Percentiles rank a stretch among this genome's conserved stretches.
Evolutionary conservation across 2,797 vertebrate species (phyloP).

Genomic region (Tapera naevia): DNA sequence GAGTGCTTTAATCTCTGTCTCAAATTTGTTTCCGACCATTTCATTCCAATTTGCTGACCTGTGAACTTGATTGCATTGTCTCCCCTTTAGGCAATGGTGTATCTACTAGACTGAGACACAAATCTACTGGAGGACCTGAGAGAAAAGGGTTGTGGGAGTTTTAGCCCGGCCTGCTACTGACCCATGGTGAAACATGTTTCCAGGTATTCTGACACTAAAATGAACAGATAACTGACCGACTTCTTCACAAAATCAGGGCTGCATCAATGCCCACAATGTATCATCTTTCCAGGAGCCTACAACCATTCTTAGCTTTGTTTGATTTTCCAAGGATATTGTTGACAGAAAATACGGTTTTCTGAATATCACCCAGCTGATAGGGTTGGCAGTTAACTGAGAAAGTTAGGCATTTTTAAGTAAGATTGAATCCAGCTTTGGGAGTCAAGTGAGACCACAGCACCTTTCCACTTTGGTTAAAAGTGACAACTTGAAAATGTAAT

Average conservation of each 20-base stretch:
- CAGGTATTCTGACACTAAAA: neutral
- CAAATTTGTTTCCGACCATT: neutral
- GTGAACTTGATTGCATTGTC: neutral
- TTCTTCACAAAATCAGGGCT: neutral
- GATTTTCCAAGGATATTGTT: neutral
- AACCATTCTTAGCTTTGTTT: neutral
- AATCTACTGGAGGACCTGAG: neutral
- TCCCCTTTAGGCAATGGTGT: neutral
- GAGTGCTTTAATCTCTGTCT: neutral
- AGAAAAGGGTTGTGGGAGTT: neutral
- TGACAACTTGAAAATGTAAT: neutral
- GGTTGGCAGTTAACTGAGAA: neutral
- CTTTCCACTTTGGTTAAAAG: neutral
- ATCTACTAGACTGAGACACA: neutral
- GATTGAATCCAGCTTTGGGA: neutral
- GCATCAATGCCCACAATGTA: neutral
- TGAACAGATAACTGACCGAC: neutral
- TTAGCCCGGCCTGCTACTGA: neutral
- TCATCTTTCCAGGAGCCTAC: neutral
- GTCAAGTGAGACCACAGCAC: neutral
- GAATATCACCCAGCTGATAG: neutral
- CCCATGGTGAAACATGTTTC: fast-evolving
- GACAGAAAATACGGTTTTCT: neutral
- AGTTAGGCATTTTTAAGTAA: neutral
- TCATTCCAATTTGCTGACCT: neutral